Evolutionary conservation across 2,113 vertebrate species (phyloP), one percentile per base, ranked within the genome.

Genomic region (Quiscalus mexicanus): DNA sequence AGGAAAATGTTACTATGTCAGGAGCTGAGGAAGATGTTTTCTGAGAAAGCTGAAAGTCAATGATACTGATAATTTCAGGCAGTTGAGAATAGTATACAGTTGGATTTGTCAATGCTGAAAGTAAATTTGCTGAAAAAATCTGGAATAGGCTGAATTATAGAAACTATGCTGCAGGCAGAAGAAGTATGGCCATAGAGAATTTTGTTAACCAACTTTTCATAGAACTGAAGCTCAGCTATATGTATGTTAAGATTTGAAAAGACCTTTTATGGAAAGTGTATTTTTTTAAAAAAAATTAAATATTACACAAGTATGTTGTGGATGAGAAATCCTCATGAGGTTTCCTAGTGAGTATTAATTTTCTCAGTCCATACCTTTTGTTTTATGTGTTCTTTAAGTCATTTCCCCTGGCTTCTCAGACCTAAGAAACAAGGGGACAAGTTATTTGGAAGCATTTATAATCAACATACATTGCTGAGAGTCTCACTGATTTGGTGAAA

Each of bases 241-340:
- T 14, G 1, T 49, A 31, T 63, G 7, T 52, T 82, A 78, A 68
- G 3, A 90, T n/a, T 49, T 65, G 49, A 83, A 77, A 76, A 14
- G 8, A 50, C 13, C 6, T 78, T 78, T 13, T 12, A 42, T 25
- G 35, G 37, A 56, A 82, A 68, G 3, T 37, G 33, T 12, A 20
- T 35, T 70, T 8, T 8, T 1, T 8, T 0, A 5, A 3, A 9
- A 3, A 4, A 44, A 65, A 68, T 20, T 53, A 45, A 77, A 21
- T 11, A 5, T 42, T 53, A n/a, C 5, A 20, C 30, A 50, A 75
- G 4, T 47, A n/a, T 63, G 77, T 81, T 35, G 70, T 82, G 27
- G 21, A 15, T 63, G 15, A 63, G 28, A 82, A 67, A 28, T 63
- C 25, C 47, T 59, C n/a, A 35, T 59, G n/a, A 23, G 10, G 33